Percentiles rank a stretch among this genome's conserved stretches.
Evolutionary conservation across 2,113 vertebrate species (phyloP).

Genomic region (Triplophysa rosa): DNA sequence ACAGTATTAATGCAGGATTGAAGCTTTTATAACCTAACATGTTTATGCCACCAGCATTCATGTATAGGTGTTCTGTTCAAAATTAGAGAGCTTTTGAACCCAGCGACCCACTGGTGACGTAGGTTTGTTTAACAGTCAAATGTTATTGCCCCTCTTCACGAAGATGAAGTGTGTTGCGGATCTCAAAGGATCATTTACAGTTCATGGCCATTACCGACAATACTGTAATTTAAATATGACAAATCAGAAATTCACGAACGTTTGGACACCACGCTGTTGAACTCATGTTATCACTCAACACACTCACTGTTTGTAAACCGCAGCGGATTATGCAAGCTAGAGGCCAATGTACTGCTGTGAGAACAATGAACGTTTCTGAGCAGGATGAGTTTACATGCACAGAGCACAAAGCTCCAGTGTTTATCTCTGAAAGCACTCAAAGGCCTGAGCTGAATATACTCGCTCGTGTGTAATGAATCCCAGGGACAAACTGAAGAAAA

Average conservation of each 20-base stretch:
- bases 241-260: too few species aligned
- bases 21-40: neutral
- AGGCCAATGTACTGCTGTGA: neutral
- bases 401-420: slow-evolving; percentile 33
- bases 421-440: slow-evolving; percentile 9
- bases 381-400: slow-evolving; percentile 7
- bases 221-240: too few species aligned
- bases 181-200: too few species aligned
- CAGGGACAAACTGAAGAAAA: neutral
- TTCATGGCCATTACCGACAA: too few species aligned
- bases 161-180: too few species aligned
- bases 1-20: neutral
- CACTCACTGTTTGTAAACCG: slow-evolving; percentile 6
- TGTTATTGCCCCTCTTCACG: too few species aligned
- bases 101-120: too few species aligned
- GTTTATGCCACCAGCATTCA: too few species aligned
- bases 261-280: neutral
- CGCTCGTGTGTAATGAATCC: neutral
- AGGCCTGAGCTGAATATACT: slow-evolving; percentile 16
- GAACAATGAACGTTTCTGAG: slow-evolving; percentile 31
- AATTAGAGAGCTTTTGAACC: too few species aligned
- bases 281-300: neutral
- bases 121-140: neutral
- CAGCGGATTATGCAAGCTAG: neutral
- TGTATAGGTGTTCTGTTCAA: too few species aligned